Evolutionary conservation across 1,140 invertebrate species (phyloP).

Genomic region (Sweltsa coloradensis): DNA sequence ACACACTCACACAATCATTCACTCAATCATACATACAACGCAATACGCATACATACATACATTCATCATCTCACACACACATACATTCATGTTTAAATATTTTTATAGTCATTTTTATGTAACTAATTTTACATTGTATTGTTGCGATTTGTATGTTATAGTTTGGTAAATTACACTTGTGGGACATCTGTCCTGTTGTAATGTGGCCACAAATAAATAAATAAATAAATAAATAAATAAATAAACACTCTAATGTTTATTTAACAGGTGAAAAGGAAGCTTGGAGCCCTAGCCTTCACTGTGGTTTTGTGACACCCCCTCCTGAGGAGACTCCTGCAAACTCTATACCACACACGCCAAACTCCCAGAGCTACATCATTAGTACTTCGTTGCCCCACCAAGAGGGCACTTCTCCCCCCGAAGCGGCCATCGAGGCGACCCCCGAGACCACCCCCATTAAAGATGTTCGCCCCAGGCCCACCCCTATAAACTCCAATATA

Average conservation of each 20-base stretch:
- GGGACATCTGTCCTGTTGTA: not conserved
- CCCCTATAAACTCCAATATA: conserved; percentile 41
- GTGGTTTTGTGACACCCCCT: conserved; percentile 18
- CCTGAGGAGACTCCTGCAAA: conserved; percentile 18
- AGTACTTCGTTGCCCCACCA: conserved; percentile 24
- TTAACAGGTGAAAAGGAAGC: conserved; percentile 7
- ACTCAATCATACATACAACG: no score
- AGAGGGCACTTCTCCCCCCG: conserved; percentile 53
- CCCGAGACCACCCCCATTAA: conserved; percentile 77
- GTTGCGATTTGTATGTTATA: not conserved
- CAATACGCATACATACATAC: no score
- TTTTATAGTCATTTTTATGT: no score
- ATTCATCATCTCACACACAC: no score
- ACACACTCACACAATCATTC: no score
- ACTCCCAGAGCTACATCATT: conserved; percentile 16
- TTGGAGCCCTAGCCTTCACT: conserved; percentile 16
- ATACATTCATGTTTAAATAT: no score
- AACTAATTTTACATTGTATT: no score
- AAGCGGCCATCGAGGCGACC: conserved; percentile 75
- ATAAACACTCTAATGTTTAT: no score
- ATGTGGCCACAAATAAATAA: not conserved
- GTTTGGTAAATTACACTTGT: not conserved
- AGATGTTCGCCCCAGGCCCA: conserved; percentile 26
- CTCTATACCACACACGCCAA: conserved; percentile 24
- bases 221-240: no score